Percentiles rank a stretch among this genome's conserved stretches.
phyloP scores from a whole-genome alignment of 2,888 invertebrate genomes.

The Drosophila limbata region DNA sequence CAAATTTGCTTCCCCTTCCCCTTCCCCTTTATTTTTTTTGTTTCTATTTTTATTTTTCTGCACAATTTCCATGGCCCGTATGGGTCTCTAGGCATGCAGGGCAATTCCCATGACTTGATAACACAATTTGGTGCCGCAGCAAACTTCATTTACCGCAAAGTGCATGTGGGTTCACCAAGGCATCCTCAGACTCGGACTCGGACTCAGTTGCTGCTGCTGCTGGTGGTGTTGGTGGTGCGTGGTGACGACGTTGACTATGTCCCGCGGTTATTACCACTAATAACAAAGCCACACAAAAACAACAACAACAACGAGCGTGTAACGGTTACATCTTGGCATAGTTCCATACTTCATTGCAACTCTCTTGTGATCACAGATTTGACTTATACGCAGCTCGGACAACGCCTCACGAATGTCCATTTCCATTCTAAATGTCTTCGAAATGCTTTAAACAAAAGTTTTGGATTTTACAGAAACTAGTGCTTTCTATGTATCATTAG shows the following conservation, averaged over 20 bases:
- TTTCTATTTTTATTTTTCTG: conserved; percentile 55
- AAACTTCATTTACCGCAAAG: conserved; percentile 76
- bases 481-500: neutral
- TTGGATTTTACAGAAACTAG: no score
- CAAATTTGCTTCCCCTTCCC: conserved; percentile 58
- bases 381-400: conserved; percentile 30
- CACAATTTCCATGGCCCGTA: conserved; percentile 67
- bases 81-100: conserved; percentile 66
- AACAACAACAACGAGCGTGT: conserved; percentile 13
- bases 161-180: conserved; percentile 77
- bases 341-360: conserved; percentile 20
- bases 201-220: conserved; percentile 6
- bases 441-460: neutral
- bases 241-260: conserved; percentile 47
- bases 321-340: conserved; percentile 54
- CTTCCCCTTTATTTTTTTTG: conserved; percentile 55
- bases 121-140: conserved; percentile 71
- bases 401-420: conserved; percentile 10
- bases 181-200: conserved; percentile 50
- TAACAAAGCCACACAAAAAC: conserved; percentile 63
- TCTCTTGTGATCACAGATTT: conserved; percentile 30
- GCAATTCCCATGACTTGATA: conserved; percentile 80
- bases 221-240: conserved; percentile 32
- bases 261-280: conserved; percentile 71
- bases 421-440: neutral